phyloP scores from a whole-genome alignment of 2,797 vertebrate species.

The Aldrovandia affinis region DNA sequence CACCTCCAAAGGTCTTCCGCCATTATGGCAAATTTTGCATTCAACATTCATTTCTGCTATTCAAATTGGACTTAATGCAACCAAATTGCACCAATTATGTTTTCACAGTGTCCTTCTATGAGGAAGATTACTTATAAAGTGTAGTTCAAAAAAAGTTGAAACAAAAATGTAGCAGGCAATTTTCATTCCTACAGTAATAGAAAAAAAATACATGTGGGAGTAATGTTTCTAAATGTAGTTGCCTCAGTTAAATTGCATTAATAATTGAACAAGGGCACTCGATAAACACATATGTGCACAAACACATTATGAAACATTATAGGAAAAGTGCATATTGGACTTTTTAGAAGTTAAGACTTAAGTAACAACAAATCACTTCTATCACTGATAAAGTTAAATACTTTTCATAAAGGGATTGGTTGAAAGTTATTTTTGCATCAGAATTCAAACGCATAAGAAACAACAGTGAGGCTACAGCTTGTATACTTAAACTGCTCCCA shows the following conservation, averaged over 20 bases:
- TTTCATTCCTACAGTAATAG: slow-evolving; percentile 13
- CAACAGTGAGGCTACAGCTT: background rate
- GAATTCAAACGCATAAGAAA: background rate
- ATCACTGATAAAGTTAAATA: no score
- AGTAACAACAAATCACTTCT: background rate
- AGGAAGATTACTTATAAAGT: slow-evolving; percentile 55
- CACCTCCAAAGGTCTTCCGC: slow-evolving; percentile 16
- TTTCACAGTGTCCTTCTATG: slow-evolving; percentile 52
- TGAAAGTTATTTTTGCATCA: background rate
- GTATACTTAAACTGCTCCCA: no score
- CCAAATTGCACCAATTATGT: slow-evolving; percentile 68
- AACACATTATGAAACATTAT: no score
- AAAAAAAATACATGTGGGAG: background rate
- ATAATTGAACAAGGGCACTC: background rate
- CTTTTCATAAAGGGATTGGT: background rate
- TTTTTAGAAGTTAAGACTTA: background rate
- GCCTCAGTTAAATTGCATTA: slow-evolving; percentile 17
- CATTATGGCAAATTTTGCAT: slow-evolving; percentile 49
- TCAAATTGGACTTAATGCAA: slow-evolving; percentile 56
- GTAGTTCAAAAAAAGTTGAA: slow-evolving; percentile 11
- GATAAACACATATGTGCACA: no score
- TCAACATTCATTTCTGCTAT: slow-evolving; percentile 36
- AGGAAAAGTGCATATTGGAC: background rate
- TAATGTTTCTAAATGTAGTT: background rate
- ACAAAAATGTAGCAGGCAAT: background rate